These are phyloP conservation scores for Enteromius radiatus DNA, from an alignment of 2,797 vertebrate species.

Conservation along the genomic window DNA sequence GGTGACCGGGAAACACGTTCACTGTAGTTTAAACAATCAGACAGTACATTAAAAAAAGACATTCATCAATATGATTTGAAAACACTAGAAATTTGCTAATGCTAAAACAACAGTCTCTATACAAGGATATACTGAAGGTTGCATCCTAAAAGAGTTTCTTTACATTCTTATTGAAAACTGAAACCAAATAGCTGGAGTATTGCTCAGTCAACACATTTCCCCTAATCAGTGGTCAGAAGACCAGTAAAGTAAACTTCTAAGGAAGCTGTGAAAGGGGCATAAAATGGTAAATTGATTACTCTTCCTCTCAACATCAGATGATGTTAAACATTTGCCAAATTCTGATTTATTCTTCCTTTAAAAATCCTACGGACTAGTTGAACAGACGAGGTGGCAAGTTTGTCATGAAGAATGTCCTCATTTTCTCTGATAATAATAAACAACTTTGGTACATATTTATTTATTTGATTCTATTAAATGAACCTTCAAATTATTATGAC, in stretches of 20 bases:
- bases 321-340: background rate
- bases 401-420: background rate
- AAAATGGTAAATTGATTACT: background rate
- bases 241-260: background rate
- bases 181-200: background rate
- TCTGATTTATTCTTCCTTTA: background rate
- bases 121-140: background rate
- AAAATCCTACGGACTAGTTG: background rate
- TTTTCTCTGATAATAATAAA: background rate
- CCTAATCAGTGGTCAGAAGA: background rate
- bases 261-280: background rate
- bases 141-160: background rate
- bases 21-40: background rate
- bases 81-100: background rate
- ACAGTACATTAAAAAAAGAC: slow-evolving; percentile 9
- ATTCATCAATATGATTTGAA: background rate
- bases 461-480: background rate
- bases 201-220: background rate
- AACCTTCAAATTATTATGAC: background rate
- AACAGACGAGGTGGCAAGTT: background rate
- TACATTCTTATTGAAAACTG: background rate
- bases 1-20: slow-evolving; percentile 22
- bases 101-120: background rate
- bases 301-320: background rate
- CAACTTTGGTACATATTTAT: background rate